phyloP scores from a whole-genome alignment of 2,888 invertebrate species.

The Yponomeuta evonymella region DNA sequence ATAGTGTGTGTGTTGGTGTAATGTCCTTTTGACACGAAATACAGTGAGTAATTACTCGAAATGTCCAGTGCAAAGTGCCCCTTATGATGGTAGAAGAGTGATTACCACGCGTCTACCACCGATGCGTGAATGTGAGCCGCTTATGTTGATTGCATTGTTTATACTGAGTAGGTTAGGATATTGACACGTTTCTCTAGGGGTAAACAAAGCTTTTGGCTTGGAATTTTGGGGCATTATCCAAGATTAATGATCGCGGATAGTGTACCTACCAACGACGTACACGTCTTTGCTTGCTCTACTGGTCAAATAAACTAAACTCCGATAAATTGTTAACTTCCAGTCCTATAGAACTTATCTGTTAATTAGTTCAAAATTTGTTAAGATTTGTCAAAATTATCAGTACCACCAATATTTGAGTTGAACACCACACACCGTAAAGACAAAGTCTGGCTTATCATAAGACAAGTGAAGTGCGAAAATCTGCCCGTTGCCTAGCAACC shows the following conservation, averaged over 20 bases:
- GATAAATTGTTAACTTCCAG: too few relatives aligned
- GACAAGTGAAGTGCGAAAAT: constrained; percentile 51
- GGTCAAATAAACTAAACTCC: too few relatives aligned
- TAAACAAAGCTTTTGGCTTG: constrained; percentile 1
- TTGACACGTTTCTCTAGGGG: neutral
- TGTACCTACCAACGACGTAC: too few relatives aligned
- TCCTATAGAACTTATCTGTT: too few relatives aligned
- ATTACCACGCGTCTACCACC: neutral
- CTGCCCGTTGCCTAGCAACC: constrained; percentile 58
- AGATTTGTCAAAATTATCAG: too few relatives aligned
- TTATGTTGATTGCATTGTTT: constrained; percentile 22
- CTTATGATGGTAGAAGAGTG: constrained; percentile 64
- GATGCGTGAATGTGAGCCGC: constrained; percentile 10
- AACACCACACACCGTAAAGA: neutral
- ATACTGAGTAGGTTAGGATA: constrained; percentile 26
- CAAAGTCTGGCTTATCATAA: constrained; percentile 15
- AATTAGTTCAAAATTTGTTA: too few relatives aligned
- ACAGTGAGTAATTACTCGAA: constrained; percentile 20
- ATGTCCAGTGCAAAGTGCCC: constrained; percentile 51
- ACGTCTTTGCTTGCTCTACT: too few relatives aligned
- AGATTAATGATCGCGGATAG: too few relatives aligned
- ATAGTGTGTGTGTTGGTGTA: constrained; percentile 44
- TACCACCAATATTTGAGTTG: too few relatives aligned
- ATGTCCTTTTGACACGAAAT: constrained; percentile 72
- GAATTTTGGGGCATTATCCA: too few relatives aligned